Evolutionary conservation across 2,888 invertebrate species (phyloP), one percentile per base, ranked within the genome.

Genomic region (Cryptus viduatorius): DNA sequence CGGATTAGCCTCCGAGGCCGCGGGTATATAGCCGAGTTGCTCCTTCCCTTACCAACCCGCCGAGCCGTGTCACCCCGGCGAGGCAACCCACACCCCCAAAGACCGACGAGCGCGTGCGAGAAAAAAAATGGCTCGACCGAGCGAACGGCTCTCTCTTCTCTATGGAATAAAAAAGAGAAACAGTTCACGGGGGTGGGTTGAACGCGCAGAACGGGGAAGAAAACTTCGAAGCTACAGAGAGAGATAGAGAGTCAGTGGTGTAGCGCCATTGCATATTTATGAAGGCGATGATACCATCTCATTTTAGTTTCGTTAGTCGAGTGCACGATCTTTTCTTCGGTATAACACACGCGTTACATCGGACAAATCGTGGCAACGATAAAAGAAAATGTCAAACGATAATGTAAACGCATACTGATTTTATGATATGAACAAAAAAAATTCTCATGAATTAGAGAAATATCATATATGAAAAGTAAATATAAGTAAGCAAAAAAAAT

Each of bases 191-290:
- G 8, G 8, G 8, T 48, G 78, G 31, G 24, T 5, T 29, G 44
- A 42, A 64, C 69, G 53, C 31, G 59, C 1, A 48, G 48, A 16
- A 16, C 71, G 37, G 64, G 71, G 31, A 31, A 5, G 14, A 3
- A 29, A 61, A 31, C n/a, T 29, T 29, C 31, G 29, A 61, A 29
- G 5, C 61, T 61, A 61, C 61, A 31, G 50, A 37, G 37, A 24
- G 19, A 42, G 19, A 53, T 50, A 19, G 53, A 65, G 65, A 50
- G 31, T 24, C 76, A 50, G 42, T 31, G 61, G 50, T 61, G 64
- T 46, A 53, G 42, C 69, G 69, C 79, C 82, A 79, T 81, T 84
- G 84, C 78, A 84, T 84, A 82, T 84, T 84, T 79, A 82, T 84
- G 78, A 82, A 82, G 67, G 29, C 79, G 78, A 75, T 75, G 82